Base-by-base conservation (phyloP, 2,797 vertebrate genomes). In the Propithecus perrieri region DNA sequence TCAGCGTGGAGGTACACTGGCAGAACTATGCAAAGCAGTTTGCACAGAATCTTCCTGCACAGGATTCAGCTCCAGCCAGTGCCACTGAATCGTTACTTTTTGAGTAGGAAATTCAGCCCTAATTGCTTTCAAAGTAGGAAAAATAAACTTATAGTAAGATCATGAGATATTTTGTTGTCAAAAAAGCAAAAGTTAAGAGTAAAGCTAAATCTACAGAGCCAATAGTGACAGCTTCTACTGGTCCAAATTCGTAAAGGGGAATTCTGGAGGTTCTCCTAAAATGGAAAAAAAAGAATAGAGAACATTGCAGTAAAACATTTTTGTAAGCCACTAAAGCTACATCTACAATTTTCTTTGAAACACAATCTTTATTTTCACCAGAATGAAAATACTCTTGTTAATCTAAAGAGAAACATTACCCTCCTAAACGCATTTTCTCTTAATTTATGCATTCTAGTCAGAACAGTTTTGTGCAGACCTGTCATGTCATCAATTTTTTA, bases 101-200 rank as follows among this genome's bases (percentile, higher is more conserved):
- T 69, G 67, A 94, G 53, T 72, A 90, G 5, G 43, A 92, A 93
- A 75, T 94, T 93, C 80, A 96, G 93, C 57, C 94, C 94, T 76
- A 95, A 85, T 63, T 84, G 38, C 71, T 97, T 96, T 95, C 74
- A 91, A 85, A 81, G 50, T 26, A 96, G 41, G 53, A 93, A 92
- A 96, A 75, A 79, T 89, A 78, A 94, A 91, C 94, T 88, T 50
- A 95, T 85, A 94, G 91, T 93, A 83, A 94, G 88, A 78, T 65
- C 61, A 79, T 95, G 59, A 95, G 63, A 41, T 94, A 92, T 92
- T 97, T 94, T 94, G 91, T 95, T 97, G 94, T 96, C 79, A 98
- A 98, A 97, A 38, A 98, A 98, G 97, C 50, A 41, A 98, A 97
- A 98, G 98, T 96, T 97, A 98, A 98, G 93, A 97, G 96, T 96